These are phyloP conservation scores for Lasioglossum albipes DNA, from an alignment of 1,140 invertebrate species.

Conservation along the genomic window DNA sequence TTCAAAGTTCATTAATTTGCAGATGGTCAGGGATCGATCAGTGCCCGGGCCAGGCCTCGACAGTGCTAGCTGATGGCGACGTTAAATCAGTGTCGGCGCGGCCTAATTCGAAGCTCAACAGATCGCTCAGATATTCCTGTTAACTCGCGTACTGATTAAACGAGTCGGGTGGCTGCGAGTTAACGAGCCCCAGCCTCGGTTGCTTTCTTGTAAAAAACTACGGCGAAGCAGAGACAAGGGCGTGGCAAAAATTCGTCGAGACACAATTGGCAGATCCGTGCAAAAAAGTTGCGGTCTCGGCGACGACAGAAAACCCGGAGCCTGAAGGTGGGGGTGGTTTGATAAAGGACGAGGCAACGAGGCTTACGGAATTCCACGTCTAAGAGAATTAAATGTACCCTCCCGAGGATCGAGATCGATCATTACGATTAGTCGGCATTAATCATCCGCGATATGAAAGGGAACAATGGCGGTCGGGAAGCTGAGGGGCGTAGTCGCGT, in stretches of 20 bases:
- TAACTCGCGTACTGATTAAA: not conserved
- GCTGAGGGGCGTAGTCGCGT: conserved; percentile 24
- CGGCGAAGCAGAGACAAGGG: too few species aligned
- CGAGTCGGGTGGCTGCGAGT: not conserved
- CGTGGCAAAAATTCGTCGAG: not conserved
- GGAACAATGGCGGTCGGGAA: conserved; percentile 32
- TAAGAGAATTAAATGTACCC: conserved; percentile 38
- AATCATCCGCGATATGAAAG: conserved; percentile 47
- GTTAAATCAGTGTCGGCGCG: not conserved
- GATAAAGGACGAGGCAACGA: conserved; percentile 26
- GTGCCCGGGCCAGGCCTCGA: not conserved
- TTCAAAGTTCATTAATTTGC: conserved; percentile 8
- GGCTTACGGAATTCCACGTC: conserved; percentile 15
- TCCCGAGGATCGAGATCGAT: conserved; percentile 28
- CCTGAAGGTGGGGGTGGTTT: not conserved
- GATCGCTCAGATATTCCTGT: not conserved
- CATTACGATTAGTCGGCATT: conserved; percentile 43
- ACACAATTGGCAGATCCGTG: conserved; percentile 6
- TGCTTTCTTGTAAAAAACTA: not conserved
- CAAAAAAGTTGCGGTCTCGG: too few species aligned
- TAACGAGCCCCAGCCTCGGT: not conserved
- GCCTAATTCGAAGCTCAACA: not conserved
- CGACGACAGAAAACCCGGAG: not conserved
- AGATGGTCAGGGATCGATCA: not conserved
- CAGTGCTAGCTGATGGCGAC: not conserved